Percentiles rank a stretch among this genome's conserved stretches.
Evolutionary conservation across 2,888 invertebrate species (phyloP).

Genomic region (Merodon equestris): DNA sequence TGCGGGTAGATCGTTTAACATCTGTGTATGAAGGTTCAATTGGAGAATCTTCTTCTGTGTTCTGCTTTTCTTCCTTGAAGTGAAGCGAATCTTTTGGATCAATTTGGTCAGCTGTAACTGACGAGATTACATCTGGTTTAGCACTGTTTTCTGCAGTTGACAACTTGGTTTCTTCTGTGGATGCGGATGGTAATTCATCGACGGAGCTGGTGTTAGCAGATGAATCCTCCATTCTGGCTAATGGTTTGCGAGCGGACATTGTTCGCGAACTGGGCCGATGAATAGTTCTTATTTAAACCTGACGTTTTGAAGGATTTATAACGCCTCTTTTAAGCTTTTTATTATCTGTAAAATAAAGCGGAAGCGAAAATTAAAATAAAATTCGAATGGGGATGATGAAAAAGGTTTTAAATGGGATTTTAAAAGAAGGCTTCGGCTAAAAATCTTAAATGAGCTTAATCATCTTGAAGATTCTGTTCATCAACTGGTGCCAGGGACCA

Average conservation of each 20-base stretch:
- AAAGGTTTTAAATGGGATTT: too few relatives aligned
- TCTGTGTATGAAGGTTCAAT: constrained; percentile 7
- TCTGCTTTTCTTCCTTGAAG: constrained; percentile 34
- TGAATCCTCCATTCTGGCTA: constrained; percentile 54
- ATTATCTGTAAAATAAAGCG: too few relatives aligned
- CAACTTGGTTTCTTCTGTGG: constrained; percentile 2
- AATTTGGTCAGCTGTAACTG: not conserved
- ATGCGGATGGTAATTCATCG: not conserved
- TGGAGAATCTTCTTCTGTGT: constrained; percentile 1
- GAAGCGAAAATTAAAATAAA: too few relatives aligned
- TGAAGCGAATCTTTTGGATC: constrained; percentile 6
- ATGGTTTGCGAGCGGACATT: constrained; percentile 59
- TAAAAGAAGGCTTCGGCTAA: too few relatives aligned
- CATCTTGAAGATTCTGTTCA: too few relatives aligned
- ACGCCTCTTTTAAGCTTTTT: too few relatives aligned
- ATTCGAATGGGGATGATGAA: too few relatives aligned
- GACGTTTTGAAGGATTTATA: too few relatives aligned
- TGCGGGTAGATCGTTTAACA: constrained; percentile 41
- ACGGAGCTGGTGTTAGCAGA: not conserved
- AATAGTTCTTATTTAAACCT: too few relatives aligned
- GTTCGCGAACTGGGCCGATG: not conserved
- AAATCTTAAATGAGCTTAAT: too few relatives aligned
- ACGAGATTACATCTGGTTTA: constrained; percentile 4
- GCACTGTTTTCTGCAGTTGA: constrained; percentile 27
- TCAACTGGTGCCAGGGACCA: too few relatives aligned